Evolutionary conservation across 2,888 invertebrate species (phyloP).

Genomic region (Cantharis rustica): DNA sequence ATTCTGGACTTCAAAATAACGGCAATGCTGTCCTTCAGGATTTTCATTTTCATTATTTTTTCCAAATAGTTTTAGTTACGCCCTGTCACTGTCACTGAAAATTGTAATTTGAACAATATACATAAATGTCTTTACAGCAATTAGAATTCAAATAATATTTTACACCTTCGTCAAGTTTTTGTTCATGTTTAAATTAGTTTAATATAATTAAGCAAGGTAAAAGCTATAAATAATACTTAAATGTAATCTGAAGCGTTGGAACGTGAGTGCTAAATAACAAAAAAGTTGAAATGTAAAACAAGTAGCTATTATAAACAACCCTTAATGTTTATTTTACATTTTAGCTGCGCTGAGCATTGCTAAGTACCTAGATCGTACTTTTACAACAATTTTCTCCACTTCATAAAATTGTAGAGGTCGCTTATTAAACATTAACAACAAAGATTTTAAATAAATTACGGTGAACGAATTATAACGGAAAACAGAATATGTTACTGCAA

Average conservation of each 20-base stretch:
- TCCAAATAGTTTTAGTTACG: too few species aligned
- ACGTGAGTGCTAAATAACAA: not conserved
- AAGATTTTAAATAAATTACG: not conserved
- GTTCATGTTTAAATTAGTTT: not conserved
- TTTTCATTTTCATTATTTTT: too few species aligned
- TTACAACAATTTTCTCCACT: not conserved
- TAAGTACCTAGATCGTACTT: not conserved
- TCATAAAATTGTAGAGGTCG: not conserved
- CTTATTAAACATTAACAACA: not conserved
- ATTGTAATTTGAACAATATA: too few species aligned
- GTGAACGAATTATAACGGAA: not conserved
- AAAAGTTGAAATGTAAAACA: not conserved
- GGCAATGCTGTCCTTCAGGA: too few species aligned
- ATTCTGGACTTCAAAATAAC: too few species aligned
- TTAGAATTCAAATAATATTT: too few species aligned
- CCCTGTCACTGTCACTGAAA: too few species aligned
- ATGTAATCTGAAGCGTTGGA: not conserved
- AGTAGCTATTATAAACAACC: not conserved
- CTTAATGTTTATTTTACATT: not conserved
- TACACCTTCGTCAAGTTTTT: too few species aligned
- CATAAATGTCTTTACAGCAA: too few species aligned
- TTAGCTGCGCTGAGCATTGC: not conserved
- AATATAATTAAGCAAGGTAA: not conserved
- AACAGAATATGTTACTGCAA: not conserved
- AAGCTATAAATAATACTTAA: not conserved